These are phyloP conservation scores for Drosophila kokeensis DNA, from an alignment of 2,888 invertebrate genomes.

Conservation along the genomic window DNA sequence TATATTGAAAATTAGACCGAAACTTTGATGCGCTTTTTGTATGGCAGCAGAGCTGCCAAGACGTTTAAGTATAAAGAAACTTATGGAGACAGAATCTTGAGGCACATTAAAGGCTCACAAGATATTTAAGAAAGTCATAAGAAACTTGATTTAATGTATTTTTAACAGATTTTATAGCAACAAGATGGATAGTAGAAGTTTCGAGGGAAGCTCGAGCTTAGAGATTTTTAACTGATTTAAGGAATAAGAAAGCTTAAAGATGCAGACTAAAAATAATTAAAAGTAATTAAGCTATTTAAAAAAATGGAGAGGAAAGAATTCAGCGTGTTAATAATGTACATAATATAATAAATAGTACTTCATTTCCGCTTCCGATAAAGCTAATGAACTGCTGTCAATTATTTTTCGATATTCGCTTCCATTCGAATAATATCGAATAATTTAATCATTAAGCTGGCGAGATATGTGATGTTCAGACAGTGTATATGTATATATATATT, in stretches of 20 bases:
- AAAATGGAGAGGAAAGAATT: neutral
- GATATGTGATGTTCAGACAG: too few species aligned
- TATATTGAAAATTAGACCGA: neutral
- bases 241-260: neutral
- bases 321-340: too few species aligned
- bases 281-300: too few species aligned
- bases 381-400: neutral
- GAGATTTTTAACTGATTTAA: too few species aligned
- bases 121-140: neutral
- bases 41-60: neutral
- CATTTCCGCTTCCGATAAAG: neutral
- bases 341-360: too few species aligned
- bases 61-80: too few species aligned
- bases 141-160: neutral
- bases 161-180: neutral
- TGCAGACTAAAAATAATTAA: neutral
- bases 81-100: neutral
- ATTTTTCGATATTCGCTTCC: neutral
- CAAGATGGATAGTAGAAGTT: too few species aligned
- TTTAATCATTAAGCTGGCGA: too few species aligned
- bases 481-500: neutral
- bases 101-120: neutral
- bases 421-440: neutral
- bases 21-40: constrained; percentile 24
- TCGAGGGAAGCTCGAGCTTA: fast-evolving